Conservation (phyloP, 2,888 invertebrate species). For the Metacarcinus magister region DNA sequence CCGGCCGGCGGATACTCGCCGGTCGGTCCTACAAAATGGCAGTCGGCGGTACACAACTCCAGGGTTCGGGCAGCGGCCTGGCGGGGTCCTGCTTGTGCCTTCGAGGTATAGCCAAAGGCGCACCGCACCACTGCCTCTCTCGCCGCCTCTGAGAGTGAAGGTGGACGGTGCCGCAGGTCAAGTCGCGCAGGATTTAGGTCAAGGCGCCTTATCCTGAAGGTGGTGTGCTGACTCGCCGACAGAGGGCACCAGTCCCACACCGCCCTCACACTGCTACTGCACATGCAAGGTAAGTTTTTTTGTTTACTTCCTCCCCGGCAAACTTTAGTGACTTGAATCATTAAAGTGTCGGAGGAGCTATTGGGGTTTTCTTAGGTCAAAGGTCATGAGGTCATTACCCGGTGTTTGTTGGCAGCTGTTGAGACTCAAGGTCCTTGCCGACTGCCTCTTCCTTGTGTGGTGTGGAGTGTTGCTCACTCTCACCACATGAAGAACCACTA, state of each 20-base stretch:
- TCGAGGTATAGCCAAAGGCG: neutral
- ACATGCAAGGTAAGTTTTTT: constrained; percentile 68
- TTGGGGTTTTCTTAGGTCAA: neutral
- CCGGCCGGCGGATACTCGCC: constrained; percentile 34
- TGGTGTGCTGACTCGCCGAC: constrained; percentile 49
- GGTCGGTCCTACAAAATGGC: constrained; percentile 64
- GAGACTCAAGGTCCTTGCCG: neutral
- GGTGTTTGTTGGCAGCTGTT: neutral
- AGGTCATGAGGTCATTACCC: neutral
- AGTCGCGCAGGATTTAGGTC: constrained; percentile 68
- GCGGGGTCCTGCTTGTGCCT: neutral
- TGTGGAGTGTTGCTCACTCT: neutral
- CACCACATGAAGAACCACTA: neutral
- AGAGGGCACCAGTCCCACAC: constrained; percentile 57
- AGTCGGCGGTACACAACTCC: constrained; percentile 37
- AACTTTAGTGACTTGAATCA: neutral
- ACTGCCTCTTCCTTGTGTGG: neutral
- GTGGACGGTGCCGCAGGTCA: constrained; percentile 56
- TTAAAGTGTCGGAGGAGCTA: no score
- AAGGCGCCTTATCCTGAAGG: constrained; percentile 47
- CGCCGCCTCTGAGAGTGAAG: constrained; percentile 32
- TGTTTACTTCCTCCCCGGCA: neutral
- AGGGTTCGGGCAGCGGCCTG: constrained; percentile 20
- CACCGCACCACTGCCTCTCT: neutral
- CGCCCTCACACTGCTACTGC: neutral